These are phyloP conservation scores for Chloropsis cyanopogon DNA, from an alignment of 2,113 vertebrate genomes.

Conservation along the genomic window DNA sequence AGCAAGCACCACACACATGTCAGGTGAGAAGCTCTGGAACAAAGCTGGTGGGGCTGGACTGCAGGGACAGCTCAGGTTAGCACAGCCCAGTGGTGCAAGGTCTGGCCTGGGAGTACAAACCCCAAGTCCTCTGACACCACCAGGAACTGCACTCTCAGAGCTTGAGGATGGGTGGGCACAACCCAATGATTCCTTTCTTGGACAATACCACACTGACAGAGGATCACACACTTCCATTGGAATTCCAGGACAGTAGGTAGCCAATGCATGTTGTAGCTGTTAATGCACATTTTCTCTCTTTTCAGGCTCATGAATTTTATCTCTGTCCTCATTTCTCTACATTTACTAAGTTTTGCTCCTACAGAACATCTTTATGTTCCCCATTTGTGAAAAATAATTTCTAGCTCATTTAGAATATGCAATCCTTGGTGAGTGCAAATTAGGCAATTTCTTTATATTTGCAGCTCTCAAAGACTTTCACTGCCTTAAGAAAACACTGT, in stretches of 20 bases:
- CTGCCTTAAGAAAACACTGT: slow-evolving; percentile 8
- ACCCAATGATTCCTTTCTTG: background rate
- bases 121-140: background rate
- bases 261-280: background rate
- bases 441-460: background rate
- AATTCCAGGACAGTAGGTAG: background rate
- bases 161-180: background rate
- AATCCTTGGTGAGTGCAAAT: background rate
- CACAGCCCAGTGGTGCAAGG: background rate
- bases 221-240: background rate
- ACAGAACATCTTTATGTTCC: background rate
- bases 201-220: background rate
- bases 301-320: background rate
- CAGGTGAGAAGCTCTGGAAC: background rate
- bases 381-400: background rate
- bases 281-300: background rate
- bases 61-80: background rate
- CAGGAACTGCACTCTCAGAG: background rate
- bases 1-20: background rate
- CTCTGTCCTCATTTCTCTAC: background rate
- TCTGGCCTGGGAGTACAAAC: background rate
- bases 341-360: background rate
- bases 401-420: background rate
- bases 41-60: fast-evolving
- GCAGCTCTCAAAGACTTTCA: background rate